Base-by-base conservation (phyloP, 2,113 vertebrate species). In the Myanophis thanlyinensis region DNA sequence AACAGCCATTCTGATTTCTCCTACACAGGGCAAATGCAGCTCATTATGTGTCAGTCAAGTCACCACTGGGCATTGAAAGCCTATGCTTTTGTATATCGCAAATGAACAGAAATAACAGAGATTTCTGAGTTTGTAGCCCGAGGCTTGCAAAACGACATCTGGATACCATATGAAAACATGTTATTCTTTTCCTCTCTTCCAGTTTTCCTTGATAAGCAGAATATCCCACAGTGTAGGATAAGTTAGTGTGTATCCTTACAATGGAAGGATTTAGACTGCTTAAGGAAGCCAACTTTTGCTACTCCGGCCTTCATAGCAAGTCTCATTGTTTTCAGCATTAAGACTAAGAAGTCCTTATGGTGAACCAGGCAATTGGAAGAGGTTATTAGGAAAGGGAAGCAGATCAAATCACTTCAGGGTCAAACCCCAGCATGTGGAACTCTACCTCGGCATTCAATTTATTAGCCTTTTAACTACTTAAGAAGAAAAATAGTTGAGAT, bases 131-230 rank as follows among this genome's bases (percentile, higher is more conserved):
- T 67, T 73, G 35, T 25, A 90, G 30, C n/a, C 27, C 25, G 18
- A 40, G 30, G 15, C 49, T 48, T 90, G 35, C 0, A 59, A 88
- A 94, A 95, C 93, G 49, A 73, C 47, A 4, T 11, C 59, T 89
- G 73, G 62, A 67, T 25, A 5, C 94, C 92, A 9, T 27, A 35
- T 27, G 73, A 56, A 93, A 87, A 87, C 27, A 93, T 25, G 12
- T 88, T 92, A n/a, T 49, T 88, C 90, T 88, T 92, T 80, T 80
- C 73, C 35, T 44, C 73, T 44, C 73, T 27, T 56, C 93, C n/a
- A 27, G 54, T 89, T 89, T 85, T 62, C 23, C 51, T 85, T 10
- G 59, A 8, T 84, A 88, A 91, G 94, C 27, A 88, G 52, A 67
- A 87, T 73, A 12, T 48, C 90, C 91, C 49, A 40, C 49, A 88